Evolutionary conservation across 1,140 invertebrate genomes (phyloP).

Genomic region (Acromyrmex echinatior): DNA sequence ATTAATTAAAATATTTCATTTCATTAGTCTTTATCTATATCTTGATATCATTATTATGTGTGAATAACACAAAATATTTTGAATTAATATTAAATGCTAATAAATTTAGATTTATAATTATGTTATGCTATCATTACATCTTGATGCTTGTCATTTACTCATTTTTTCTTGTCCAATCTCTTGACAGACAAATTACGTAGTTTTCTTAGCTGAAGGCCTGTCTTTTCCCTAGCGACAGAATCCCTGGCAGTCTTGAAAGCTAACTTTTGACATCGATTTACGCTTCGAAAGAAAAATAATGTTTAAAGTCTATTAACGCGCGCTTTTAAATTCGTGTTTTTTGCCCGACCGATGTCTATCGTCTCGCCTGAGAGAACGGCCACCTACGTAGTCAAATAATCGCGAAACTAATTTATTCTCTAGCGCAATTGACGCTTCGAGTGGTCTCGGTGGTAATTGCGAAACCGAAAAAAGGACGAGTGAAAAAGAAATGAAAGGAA

Average conservation of each 20-base stretch:
- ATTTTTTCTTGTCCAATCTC: constrained; percentile 8
- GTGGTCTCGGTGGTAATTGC: constrained; percentile 40
- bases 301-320: constrained; percentile 38
- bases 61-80: background rate
- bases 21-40: background rate
- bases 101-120: background rate
- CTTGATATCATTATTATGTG: background rate
- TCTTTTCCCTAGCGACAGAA: background rate
- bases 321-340: constrained; percentile 20
- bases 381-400: constrained; percentile 60
- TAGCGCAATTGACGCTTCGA: constrained; percentile 41
- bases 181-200: constrained; percentile 27
- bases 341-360: constrained; percentile 2
- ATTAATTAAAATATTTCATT: background rate
- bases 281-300: background rate
- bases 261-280: constrained; percentile 1
- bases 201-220: background rate
- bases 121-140: background rate
- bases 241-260: background rate
- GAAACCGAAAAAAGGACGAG: constrained; percentile 38
- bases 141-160: background rate
- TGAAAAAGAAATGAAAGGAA: constrained; percentile 23
- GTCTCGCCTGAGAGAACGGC: constrained; percentile 27
- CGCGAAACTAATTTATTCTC: constrained; percentile 54
- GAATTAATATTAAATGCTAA: background rate